Percentiles rank a stretch among this genome's conserved stretches.
Conservation (phyloP, 2,888 invertebrate species). For the Lordiphosa fenestrarum region DNA sequence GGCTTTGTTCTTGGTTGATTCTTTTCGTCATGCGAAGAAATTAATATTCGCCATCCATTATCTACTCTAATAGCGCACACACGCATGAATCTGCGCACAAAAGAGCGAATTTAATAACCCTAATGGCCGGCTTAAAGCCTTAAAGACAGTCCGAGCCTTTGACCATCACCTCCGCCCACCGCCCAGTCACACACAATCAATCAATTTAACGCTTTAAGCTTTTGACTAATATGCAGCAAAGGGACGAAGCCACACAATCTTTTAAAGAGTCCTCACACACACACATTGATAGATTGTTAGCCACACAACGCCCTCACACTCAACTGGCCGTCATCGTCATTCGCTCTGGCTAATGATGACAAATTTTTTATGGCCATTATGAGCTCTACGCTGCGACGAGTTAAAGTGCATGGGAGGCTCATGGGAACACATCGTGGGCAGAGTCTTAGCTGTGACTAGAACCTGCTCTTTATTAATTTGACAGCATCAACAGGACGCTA, state of each 20-base stretch:
- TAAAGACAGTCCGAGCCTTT: slow-evolving; percentile 36
- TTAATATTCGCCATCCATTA: slow-evolving; percentile 74
- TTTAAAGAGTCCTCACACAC: slow-evolving; percentile 50
- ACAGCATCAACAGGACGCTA: slow-evolving; percentile 75
- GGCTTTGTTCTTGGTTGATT: slow-evolving; percentile 65
- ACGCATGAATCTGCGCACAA: slow-evolving; percentile 13
- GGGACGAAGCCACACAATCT: slow-evolving; percentile 46
- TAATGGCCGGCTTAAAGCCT: slow-evolving; percentile 64
- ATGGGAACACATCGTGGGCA: slow-evolving; percentile 1
- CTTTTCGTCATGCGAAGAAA: slow-evolving; percentile 69
- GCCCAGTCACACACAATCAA: slow-evolving; percentile 48
- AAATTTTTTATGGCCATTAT: slow-evolving; percentile 74
- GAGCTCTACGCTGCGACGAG: slow-evolving; percentile 53
- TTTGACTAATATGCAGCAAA: slow-evolving; percentile 56
- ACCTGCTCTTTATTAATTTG: slow-evolving; percentile 75
- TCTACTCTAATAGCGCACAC: slow-evolving; percentile 54
- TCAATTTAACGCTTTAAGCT: slow-evolving; percentile 71
- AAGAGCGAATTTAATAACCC: slow-evolving; percentile 61
- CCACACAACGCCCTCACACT: slow-evolving; percentile 20
- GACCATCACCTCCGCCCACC: slow-evolving; percentile 32
- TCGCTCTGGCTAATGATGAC: slow-evolving; percentile 62
- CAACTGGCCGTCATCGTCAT: slow-evolving; percentile 33
- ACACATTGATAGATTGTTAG: slow-evolving; percentile 62
- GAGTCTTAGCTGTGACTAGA: slow-evolving; percentile 8
- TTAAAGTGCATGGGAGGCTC: slow-evolving; percentile 56